Evolutionary conservation across 1,140 invertebrate genomes (phyloP).

Genomic region (Anastrepha ludens): DNA sequence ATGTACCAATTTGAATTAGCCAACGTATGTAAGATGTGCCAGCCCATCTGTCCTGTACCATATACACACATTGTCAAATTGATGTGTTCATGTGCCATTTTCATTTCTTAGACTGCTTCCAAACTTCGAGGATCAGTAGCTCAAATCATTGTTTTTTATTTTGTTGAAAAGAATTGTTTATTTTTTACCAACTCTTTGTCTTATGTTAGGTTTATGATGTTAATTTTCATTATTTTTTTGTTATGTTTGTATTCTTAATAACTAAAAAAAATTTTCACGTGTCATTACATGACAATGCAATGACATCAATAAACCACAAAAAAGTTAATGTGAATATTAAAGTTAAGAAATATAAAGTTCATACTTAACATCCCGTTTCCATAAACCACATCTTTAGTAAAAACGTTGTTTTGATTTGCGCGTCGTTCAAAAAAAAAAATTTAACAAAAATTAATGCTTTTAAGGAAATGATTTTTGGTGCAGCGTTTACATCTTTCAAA

Average conservation of each 20-base stretch:
- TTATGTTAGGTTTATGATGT: slow-evolving; percentile 60
- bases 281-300: slow-evolving; percentile 52
- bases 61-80: not conserved
- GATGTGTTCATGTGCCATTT: not conserved
- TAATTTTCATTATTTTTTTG: slow-evolving; percentile 54
- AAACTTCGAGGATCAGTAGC: slow-evolving; percentile 66
- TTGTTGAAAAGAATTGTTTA: slow-evolving; percentile 62
- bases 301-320: slow-evolving; percentile 24
- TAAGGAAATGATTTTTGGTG: not conserved
- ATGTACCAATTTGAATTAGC: too few species aligned
- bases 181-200: slow-evolving; percentile 53
- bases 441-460: not conserved
- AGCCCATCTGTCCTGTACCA: too few species aligned
- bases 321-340: slow-evolving; percentile 22
- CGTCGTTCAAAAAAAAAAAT: slow-evolving; percentile 13
- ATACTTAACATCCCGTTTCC: slow-evolving; percentile 39
- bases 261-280: slow-evolving; percentile 21
- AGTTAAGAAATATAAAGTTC: slow-evolving; percentile 10
- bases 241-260: slow-evolving; percentile 51
- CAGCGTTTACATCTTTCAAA: not conserved
- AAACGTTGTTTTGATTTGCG: not conserved
- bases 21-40: not conserved
- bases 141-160: slow-evolving; percentile 61
- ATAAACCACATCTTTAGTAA: not conserved
- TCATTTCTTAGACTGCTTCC: slow-evolving; percentile 59